Evolutionary conservation across 2,113 vertebrate species (phyloP), one percentile per base, ranked within the genome.

Genomic region (Pardalotus punctatus): DNA sequence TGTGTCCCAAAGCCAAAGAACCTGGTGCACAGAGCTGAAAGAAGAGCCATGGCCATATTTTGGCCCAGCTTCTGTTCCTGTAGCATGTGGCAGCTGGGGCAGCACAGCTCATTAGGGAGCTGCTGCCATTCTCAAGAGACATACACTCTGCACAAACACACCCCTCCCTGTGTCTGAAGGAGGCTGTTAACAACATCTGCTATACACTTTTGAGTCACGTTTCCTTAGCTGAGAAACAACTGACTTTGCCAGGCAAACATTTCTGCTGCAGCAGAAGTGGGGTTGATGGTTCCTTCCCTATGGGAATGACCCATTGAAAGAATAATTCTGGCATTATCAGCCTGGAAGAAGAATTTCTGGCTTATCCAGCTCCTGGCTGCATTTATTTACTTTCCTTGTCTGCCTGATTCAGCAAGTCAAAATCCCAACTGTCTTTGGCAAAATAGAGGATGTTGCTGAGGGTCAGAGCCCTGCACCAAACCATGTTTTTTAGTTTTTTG

Each of bases 91-190:
- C 18, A 81, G 53, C 18, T 54, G 53, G 81, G 54, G 57, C 31
- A 74, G 47, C 51, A 53, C 25, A 71, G 48, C 28, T 83, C 60
- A 14, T 2, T 33, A 45, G 23, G 43, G 76, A 86, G 57, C 38
- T 78, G 47, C 73, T 53, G 54, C 36, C 36, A 87, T 4, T 14
- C 47, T 29, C 69, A 35, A 28, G 22, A 79, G 38, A 69, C 31
- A 65, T 25, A 66, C 15, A 38, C 0, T 0, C 7, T n/a, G 25
- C 42, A 65, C 15, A 69, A 50, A 28, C 3, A n/a, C 7, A 8
- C 11, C 11, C 16, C 43, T 45, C 29, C 19, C 19, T 83, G 38
- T 47, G 64, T 66, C 62, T 77, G 42, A 83, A 66, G 35, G 14
- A 47, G 5, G 17, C 35, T 57, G 47, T 38, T 80, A 38, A 42